Evolutionary conservation across 2,888 invertebrate species (phyloP).

Genomic region (Hipparchia sbordonii): DNA sequence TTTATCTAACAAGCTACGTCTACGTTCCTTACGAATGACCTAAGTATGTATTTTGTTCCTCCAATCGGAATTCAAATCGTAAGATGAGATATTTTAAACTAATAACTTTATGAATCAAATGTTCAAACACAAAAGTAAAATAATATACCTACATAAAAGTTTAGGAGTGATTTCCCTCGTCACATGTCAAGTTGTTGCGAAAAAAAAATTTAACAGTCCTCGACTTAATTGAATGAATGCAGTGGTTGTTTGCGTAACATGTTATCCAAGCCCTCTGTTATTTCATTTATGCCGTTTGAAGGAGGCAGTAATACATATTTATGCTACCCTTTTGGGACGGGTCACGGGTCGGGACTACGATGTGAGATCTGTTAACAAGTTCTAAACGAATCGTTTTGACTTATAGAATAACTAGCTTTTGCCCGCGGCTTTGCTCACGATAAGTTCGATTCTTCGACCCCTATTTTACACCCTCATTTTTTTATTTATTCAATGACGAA

Average conservation of each 20-base stretch:
- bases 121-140: not conserved
- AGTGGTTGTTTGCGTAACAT: constrained; percentile 15
- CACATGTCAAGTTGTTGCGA: constrained; percentile 9
- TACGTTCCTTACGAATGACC: too few relatives aligned
- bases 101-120: too few relatives aligned
- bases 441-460: too few relatives aligned
- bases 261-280: constrained; percentile 2
- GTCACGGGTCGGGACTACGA: not conserved
- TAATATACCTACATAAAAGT: not conserved
- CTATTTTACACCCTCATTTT: too few relatives aligned
- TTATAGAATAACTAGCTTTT: not conserved
- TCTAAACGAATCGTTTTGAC: not conserved
- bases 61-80: too few relatives aligned
- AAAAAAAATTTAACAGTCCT: not conserved
- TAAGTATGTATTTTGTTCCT: too few relatives aligned
- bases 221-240: constrained; percentile 15
- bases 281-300: constrained; percentile 11
- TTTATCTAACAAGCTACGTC: too few relatives aligned
- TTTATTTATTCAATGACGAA: not conserved
- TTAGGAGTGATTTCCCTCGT: constrained; percentile 2
- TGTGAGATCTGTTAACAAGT: constrained; percentile 5
- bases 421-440: too few relatives aligned
- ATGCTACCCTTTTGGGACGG: constrained; percentile 18
- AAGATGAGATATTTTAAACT: too few relatives aligned
- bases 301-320: constrained; percentile 15